phyloP scores from a whole-genome alignment of 2,888 invertebrate species.

The Notodonta ziczac region DNA sequence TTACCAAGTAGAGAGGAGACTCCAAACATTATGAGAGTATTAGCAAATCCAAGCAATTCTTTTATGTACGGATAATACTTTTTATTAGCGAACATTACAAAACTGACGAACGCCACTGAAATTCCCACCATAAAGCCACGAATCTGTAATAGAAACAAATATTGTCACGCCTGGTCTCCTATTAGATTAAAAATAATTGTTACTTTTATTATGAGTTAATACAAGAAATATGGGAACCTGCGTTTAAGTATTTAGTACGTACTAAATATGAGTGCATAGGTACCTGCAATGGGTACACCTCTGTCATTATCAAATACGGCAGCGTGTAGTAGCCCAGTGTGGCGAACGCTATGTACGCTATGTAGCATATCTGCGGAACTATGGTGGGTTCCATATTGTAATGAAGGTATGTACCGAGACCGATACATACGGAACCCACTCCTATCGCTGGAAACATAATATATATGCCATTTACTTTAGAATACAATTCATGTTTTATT shows the following conservation, averaged over 20 bases:
- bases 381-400: constrained; percentile 25
- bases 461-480: background rate
- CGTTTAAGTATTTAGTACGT: background rate
- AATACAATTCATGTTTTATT: too few species aligned
- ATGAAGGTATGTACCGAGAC: constrained; percentile 38
- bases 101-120: constrained; percentile 67
- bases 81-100: constrained; percentile 50
- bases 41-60: constrained; percentile 40
- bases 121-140: constrained; percentile 86
- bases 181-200: too few species aligned
- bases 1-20: constrained; percentile 52
- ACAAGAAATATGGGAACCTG: too few species aligned
- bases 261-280: constrained; percentile 19
- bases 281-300: constrained; percentile 67
- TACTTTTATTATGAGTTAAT: too few species aligned
- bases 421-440: constrained; percentile 42
- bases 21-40: constrained; percentile 47
- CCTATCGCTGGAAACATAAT: constrained; percentile 49
- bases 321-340: constrained; percentile 59
- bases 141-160: constrained; percentile 62
- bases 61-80: constrained; percentile 43
- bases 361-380: constrained; percentile 47
- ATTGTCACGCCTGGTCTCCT: too few species aligned
- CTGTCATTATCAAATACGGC: constrained; percentile 61
- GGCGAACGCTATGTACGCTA: constrained; percentile 49